These are phyloP conservation scores for Suillia variegata DNA, from an alignment of 2,888 invertebrate species.

Conservation along the genomic window DNA sequence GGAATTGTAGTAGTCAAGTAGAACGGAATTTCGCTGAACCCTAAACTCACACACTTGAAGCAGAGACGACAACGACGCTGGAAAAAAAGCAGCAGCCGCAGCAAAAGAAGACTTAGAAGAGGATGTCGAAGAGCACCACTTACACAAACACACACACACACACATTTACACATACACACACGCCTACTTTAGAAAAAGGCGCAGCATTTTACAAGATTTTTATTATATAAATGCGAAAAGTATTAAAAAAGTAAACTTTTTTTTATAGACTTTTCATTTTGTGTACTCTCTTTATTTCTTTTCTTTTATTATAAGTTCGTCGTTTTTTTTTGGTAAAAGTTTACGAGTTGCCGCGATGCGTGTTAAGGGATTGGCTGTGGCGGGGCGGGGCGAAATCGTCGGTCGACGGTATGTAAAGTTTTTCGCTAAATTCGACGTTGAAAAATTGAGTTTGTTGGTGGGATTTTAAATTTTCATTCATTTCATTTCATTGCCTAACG, in stretches of 20 bases:
- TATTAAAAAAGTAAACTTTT: conserved; percentile 54
- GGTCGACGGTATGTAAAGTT: background rate
- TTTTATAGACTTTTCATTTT: conserved; percentile 46
- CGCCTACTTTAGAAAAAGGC: conserved; percentile 29
- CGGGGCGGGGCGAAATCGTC: too few relatives aligned
- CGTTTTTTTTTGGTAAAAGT: too few relatives aligned
- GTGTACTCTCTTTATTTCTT: too few relatives aligned
- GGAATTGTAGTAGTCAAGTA: conserved; percentile 38
- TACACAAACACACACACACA: background rate
- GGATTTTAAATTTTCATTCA: conserved; percentile 52
- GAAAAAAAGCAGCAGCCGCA: background rate
- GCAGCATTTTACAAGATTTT: conserved; percentile 54
- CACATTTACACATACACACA: conserved; percentile 1
- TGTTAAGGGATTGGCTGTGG: conserved; percentile 4
- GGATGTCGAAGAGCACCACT: background rate
- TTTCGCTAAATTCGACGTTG: background rate
- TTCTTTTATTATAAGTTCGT: too few relatives aligned
- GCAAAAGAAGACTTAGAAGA: background rate
- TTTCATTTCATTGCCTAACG: conserved; percentile 57
- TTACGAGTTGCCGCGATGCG: conserved; percentile 3
- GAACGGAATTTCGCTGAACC: conserved; percentile 49
- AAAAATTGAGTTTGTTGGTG: conserved; percentile 11
- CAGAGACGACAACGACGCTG: background rate
- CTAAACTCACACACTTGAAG: conserved; percentile 28
- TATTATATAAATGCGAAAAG: conserved; percentile 51